A percentile compares a stretch with the other conserved stretches of the same genome.
Conservation (phyloP, 2,113 vertebrate species). For the Carlito syrichta region DNA sequence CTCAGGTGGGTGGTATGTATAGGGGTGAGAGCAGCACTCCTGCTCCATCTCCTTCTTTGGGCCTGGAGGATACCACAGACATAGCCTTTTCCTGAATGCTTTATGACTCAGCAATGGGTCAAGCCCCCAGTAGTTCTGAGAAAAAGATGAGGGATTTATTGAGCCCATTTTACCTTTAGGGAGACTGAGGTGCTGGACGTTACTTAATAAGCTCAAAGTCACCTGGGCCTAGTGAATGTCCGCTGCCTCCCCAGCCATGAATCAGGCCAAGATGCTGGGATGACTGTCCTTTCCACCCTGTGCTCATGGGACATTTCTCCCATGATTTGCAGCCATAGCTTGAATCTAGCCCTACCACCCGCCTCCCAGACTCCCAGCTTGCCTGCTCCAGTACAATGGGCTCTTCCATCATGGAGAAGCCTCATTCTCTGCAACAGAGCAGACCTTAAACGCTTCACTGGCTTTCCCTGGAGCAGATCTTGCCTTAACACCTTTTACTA, state of each 20-base stretch:
- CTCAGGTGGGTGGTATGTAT: background rate
- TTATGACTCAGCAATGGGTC: background rate
- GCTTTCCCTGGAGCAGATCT: background rate
- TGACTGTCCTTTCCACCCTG: conserved; percentile 74
- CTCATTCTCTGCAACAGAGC: background rate
- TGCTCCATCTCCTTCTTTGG: background rate
- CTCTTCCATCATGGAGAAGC: conserved; percentile 37
- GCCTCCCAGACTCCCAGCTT: background rate
- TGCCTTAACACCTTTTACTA: background rate
- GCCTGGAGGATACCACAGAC: background rate
- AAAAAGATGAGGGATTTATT: background rate
- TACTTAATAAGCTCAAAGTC: conserved; percentile 68
- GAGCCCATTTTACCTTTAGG: conserved; percentile 52
- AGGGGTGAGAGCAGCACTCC: accelerated
- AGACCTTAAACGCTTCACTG: background rate
- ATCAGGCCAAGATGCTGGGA: background rate
- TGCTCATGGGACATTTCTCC: conserved; percentile 64
- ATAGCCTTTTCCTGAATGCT: background rate
- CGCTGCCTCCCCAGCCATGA: background rate
- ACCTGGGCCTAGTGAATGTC: background rate
- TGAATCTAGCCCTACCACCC: background rate
- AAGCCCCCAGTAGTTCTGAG: background rate
- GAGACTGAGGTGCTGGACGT: conserved; percentile 50
- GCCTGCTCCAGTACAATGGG: background rate
- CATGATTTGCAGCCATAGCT: conserved; percentile 55